phyloP scores from a whole-genome alignment of 2,797 vertebrate species.

The Liparis tanakae region DNA sequence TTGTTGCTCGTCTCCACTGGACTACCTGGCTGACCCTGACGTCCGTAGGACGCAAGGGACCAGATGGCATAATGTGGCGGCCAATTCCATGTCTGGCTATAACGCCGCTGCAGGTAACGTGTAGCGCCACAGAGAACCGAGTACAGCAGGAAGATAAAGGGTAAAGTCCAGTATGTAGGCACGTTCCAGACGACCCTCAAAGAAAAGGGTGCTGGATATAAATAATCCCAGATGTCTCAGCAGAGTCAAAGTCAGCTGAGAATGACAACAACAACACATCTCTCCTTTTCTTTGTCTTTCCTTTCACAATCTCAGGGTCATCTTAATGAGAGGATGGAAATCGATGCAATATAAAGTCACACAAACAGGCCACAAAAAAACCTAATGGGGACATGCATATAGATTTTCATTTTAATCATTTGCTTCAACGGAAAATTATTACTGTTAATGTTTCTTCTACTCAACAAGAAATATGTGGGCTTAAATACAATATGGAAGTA shows the following conservation, averaged over 20 bases:
- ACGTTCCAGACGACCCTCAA: slow-evolving; percentile 25
- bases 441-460: background rate
- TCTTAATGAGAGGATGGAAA: slow-evolving; percentile 21
- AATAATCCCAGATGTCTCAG: slow-evolving; percentile 29
- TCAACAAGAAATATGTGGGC: background rate
- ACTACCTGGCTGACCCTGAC: slow-evolving; percentile 64
- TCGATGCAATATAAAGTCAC: slow-evolving; percentile 19
- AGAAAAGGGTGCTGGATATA: slow-evolving; percentile 26
- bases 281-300: slow-evolving; percentile 1
- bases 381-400: slow-evolving; percentile 11
- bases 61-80: slow-evolving; percentile 71
- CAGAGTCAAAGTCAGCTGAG: slow-evolving; percentile 18
- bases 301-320: slow-evolving; percentile 18
- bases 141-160: slow-evolving; percentile 24
- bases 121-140: slow-evolving; percentile 16
- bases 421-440: background rate
- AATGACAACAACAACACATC: background rate
- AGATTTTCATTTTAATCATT: slow-evolving; percentile 18
- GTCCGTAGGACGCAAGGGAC: slow-evolving; percentile 46
- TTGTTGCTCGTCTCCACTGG: slow-evolving; percentile 32
- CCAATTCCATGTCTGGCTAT: slow-evolving; percentile 68
- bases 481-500: background rate
- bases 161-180: slow-evolving; percentile 17
- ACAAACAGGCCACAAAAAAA: slow-evolving; percentile 16
- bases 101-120: slow-evolving; percentile 45